Evolutionary conservation across 2,888 invertebrate genomes (phyloP).

Genomic region (Drosophila ustulata): DNA sequence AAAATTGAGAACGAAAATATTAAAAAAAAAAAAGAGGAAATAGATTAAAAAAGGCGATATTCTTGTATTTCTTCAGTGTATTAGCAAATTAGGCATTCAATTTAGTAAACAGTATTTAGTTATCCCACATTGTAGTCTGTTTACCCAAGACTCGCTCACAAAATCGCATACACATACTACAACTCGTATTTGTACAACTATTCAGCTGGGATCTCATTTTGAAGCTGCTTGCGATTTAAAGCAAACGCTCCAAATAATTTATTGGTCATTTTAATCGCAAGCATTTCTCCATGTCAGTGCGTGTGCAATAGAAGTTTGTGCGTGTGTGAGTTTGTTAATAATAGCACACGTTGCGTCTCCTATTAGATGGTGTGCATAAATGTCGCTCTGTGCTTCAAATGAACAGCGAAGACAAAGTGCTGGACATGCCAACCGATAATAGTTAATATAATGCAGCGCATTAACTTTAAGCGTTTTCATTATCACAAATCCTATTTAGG

Average conservation of each 20-base stretch:
- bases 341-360: constrained; percentile 38
- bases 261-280: constrained; percentile 55
- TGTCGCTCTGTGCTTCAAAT: constrained; percentile 15
- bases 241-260: constrained; percentile 50
- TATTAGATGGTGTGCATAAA: constrained; percentile 17
- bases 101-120: constrained; percentile 63
- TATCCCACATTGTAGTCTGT: constrained; percentile 32
- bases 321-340: constrained; percentile 5
- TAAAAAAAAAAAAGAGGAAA: constrained; percentile 33
- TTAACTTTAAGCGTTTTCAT: background rate
- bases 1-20: constrained; percentile 41
- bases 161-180: background rate
- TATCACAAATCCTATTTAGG: background rate
- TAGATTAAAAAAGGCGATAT: background rate
- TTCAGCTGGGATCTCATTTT: constrained; percentile 20
- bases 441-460: constrained; percentile 6
- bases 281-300: constrained; percentile 9
- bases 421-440: constrained; percentile 4
- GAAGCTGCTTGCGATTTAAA: constrained; percentile 32
- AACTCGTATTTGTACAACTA: constrained; percentile 12
- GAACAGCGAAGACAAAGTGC: constrained; percentile 5
- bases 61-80: constrained; percentile 51
- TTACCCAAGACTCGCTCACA: constrained; percentile 10
- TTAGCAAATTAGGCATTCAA: constrained; percentile 74
- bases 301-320: background rate